phyloP scores from a whole-genome alignment of 2,113 vertebrate genomes.

The Helogale parvula region DNA sequence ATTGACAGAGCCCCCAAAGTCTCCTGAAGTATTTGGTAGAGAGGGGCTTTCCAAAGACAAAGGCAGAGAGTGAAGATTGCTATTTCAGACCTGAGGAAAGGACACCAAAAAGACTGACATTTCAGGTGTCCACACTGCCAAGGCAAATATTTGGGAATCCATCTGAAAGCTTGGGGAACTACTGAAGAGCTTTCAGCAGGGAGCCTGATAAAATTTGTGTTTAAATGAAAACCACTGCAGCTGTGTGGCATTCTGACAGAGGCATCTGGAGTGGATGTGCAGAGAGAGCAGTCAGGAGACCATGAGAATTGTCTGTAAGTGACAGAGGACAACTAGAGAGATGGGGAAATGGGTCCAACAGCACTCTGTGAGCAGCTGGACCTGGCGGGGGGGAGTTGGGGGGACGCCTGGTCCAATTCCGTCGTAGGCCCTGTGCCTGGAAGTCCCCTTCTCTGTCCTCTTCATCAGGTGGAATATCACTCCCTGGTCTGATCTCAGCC shows the following conservation, averaged over 20 bases:
- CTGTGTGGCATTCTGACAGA: not conserved
- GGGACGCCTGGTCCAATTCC: not conserved
- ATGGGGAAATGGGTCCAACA: not conserved
- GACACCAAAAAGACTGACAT: not conserved
- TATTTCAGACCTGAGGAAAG: not conserved
- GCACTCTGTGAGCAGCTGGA: not conserved
- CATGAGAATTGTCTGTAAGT: not conserved
- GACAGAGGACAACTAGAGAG: not conserved
- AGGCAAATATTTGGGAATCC: not conserved
- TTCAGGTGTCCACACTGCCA: not conserved
- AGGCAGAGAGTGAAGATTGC: not conserved
- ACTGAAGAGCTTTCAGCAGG: not conserved
- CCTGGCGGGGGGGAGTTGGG: not conserved
- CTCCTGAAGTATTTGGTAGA: not conserved
- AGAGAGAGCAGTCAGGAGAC: not conserved
- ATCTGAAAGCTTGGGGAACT: not conserved
- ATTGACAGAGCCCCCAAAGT: not conserved
- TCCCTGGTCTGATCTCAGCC: not conserved
- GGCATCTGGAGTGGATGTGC: accelerated
- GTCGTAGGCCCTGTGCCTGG: not conserved
- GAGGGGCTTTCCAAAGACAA: not conserved
- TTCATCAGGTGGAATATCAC: not conserved
- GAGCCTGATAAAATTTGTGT: not conserved
- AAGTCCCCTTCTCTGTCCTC: not conserved
- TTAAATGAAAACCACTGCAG: not conserved